Percentiles rank a stretch among this genome's conserved stretches.
Evolutionary conservation across 1,140 invertebrate genomes (phyloP).

Genomic region (Thaumatotibia leucotreta): DNA sequence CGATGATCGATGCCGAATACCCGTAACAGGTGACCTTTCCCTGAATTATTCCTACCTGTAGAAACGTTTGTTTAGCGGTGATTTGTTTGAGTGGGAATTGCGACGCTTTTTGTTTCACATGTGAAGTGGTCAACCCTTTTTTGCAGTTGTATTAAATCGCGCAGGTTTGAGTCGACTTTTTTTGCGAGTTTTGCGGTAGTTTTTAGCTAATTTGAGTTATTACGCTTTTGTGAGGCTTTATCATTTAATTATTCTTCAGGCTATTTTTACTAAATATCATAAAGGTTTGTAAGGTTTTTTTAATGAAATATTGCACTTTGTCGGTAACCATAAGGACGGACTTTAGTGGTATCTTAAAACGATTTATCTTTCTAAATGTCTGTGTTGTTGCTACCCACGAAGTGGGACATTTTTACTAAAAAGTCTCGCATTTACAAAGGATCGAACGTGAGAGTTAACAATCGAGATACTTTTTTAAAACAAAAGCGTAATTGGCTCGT

Average conservation of each 20-base stretch:
- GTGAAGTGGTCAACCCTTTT: constrained; percentile 36
- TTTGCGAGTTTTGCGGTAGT: constrained; percentile 3
- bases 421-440: no score
- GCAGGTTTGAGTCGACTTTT: constrained; percentile 18
- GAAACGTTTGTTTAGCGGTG: constrained; percentile 69
- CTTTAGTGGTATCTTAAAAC: no score
- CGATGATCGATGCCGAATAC: constrained; percentile 72
- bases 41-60: constrained; percentile 71
- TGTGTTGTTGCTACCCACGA: no score
- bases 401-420: no score
- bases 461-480: not conserved
- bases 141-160: constrained; percentile 40
- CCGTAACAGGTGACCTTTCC: constrained; percentile 72
- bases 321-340: no score
- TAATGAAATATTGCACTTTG: no score
- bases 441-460: no score
- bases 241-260: not conserved
- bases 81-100: constrained; percentile 67
- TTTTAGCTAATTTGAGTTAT: constrained; percentile 9
- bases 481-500: not conserved
- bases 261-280: no score
- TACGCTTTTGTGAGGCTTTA: not conserved
- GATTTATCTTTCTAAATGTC: no score
- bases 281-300: no score
- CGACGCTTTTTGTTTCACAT: constrained; percentile 43